phyloP scores from a whole-genome alignment of 2,888 invertebrate species.

The Tryphoninae sp. region DNA sequence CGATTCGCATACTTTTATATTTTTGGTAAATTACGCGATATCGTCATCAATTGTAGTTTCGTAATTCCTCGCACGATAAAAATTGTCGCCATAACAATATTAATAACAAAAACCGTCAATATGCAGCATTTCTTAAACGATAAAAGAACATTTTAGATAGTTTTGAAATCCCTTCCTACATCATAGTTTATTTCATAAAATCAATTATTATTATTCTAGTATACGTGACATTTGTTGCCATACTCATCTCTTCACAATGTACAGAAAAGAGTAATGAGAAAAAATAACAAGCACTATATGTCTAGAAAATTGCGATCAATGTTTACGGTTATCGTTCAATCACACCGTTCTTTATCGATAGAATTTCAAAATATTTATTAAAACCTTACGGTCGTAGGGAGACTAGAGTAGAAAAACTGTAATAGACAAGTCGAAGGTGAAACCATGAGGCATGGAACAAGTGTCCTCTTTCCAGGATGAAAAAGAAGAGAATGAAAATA shows the following conservation, averaged over 20 bases:
- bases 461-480: slow-evolving; percentile 33
- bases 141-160: too few species aligned
- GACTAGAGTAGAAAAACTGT: slow-evolving; percentile 33
- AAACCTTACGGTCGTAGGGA: not conserved
- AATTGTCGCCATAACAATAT: not conserved
- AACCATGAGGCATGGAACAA: slow-evolving; percentile 20
- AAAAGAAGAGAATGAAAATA: slow-evolving; percentile 22
- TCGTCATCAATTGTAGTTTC: not conserved
- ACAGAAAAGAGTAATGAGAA: not conserved
- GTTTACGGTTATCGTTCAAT: slow-evolving; percentile 21
- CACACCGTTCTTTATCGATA: slow-evolving; percentile 12
- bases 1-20: too few species aligned
- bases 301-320: slow-evolving; percentile 1
- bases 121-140: too few species aligned
- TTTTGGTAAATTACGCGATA: too few species aligned
- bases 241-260: not conserved
- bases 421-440: not conserved
- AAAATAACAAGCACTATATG: slow-evolving; percentile 3
- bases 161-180: too few species aligned
- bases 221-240: not conserved
- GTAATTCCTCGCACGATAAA: not conserved
- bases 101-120: not conserved
- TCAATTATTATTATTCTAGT: not conserved
- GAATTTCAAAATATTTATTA: slow-evolving; percentile 33
- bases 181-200: too few species aligned